Base-by-base conservation (phyloP, 2,113 vertebrate genomes). In the Aegypius monachus region DNA sequence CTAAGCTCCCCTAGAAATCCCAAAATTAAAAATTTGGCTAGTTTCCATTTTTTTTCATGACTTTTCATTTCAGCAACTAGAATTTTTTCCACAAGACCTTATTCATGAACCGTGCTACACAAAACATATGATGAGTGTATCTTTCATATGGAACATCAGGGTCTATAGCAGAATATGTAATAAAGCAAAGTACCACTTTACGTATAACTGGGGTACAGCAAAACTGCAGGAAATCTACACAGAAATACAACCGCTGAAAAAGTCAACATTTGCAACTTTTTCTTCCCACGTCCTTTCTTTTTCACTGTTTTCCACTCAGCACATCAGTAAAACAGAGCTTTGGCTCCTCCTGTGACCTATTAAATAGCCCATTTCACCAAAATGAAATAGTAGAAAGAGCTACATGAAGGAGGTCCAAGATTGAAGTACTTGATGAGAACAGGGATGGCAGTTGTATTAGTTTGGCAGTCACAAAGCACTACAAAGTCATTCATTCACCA, bases 321-420 rank as follows among this genome's bases (percentile, higher is more conserved):
- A 87, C 50, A 87, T 47, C 27, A 95, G 65, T 86, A 91, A 91
- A 95, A 94, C 55, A 95, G 45, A 81, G 63, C 19, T 93, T 55
- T 83, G 67, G 79, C 34, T 94, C 65, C 77, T 91, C 63, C 65
- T 88, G 82, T 91, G 73, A 97, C 88, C 81, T 94, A 72, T 68
- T 95, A 90, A 90, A 90, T 62, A 88, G 74, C 42, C 34, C 62
- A 61, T 96, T 96, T 97, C 74, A 96, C 85, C 65, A 94, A 94
- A 96, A 93, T 90, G 56, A 96, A 97, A 96, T 32, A 88, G 79
- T 25, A 80, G 55, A 89, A 95, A 93, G 88, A 90, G 47, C 78
- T 96, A 80, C 81, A 58, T 45, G 82, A 91, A 93, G 82, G 63
- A 88, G 36, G 95, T 92, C 74, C 87, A 97, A 93, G 93, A 59